Evolutionary conservation across 2,113 vertebrate genomes (phyloP), one percentile per base, ranked within the genome.

Genomic region (Chauna torquata): DNA sequence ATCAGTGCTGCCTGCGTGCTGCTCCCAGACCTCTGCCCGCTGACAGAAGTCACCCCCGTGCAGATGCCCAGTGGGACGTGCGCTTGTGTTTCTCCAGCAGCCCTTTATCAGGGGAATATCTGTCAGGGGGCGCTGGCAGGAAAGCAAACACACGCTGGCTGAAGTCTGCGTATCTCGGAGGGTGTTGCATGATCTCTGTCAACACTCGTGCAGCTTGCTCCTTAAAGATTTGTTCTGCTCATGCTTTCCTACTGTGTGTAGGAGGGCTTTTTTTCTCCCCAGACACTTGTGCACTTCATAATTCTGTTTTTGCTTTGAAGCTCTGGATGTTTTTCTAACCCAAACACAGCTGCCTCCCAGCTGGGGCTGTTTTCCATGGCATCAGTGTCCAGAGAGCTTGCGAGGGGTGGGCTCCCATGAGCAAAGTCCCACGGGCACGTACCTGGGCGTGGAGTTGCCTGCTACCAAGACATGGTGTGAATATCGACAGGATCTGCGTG

Each of bases 391-490:
- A 24, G 62, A 90, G 61, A 85, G 42, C 44, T 34, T 1, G 2
- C 36, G 0, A 28, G 92, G 83, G 27, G 70, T 5, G 14, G 70
- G 59, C 1, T 0, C 45, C 38, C 1, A 0, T 11, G 0, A 4
- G 68, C 59, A 78, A 11, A 82, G 45, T 44, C 68, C 68, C 61
- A 28, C 1, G 3, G 71, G 4, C 16, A 4, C 3, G 1, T 0
- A 0, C 27, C 2, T 2, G 69, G 61, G 16, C 52, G 65, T 70
- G 7, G 5, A 0, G 28, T 28, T 13, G 1, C 11, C 47, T 4
- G 0, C 44, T 1, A 0, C 65, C 5, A 0, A 22, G n/a, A 62
- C 1, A 8, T 6, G 6, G 11, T 7, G 30, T 4, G 5, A 42
- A n/a, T 3, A 0, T 32, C 13, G 3, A 22, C 1, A 27, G 65